Evolutionary conservation across 1,140 invertebrate genomes (phyloP).

Genomic region (Magallana gigas): DNA sequence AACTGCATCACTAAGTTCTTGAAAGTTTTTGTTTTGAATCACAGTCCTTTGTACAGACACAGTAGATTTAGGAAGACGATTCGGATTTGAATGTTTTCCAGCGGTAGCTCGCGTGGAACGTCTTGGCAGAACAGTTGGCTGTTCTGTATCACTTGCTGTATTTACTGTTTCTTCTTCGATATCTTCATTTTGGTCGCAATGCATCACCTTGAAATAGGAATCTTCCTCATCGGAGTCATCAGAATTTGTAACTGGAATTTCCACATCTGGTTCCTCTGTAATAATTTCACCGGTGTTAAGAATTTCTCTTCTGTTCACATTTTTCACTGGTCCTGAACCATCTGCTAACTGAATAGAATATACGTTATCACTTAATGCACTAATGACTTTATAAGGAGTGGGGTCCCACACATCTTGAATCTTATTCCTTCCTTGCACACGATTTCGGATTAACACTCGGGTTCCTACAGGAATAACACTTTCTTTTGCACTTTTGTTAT

Average conservation of each 20-base stretch:
- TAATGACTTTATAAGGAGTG: constrained; percentile 8
- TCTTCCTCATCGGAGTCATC: background rate
- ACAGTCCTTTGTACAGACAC: too few relatives aligned
- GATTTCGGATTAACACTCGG: constrained; percentile 25
- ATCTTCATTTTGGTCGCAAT: background rate
- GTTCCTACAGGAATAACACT: constrained; percentile 8
- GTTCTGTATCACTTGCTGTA: background rate
- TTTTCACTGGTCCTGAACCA: too few relatives aligned
- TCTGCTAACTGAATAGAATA: too few relatives aligned
- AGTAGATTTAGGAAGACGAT: constrained; percentile 34
- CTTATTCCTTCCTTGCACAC: background rate
- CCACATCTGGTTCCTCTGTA: too few relatives aligned
- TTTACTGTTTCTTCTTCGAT: background rate
- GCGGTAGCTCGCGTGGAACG: background rate
- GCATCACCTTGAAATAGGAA: background rate
- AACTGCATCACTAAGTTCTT: constrained; percentile 10
- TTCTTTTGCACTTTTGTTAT: background rate
- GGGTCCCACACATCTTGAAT: constrained; percentile 29
- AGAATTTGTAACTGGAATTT: too few relatives aligned
- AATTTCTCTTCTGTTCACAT: too few relatives aligned
- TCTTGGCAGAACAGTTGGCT: background rate
- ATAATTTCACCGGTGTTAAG: too few relatives aligned
- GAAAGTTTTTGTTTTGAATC: background rate
- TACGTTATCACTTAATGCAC: background rate
- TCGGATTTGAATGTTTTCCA: constrained; percentile 34